Evolutionary conservation across 2,797 vertebrate species (phyloP), one percentile per base, ranked within the genome.

Genomic region (Danio albolineatus): DNA sequence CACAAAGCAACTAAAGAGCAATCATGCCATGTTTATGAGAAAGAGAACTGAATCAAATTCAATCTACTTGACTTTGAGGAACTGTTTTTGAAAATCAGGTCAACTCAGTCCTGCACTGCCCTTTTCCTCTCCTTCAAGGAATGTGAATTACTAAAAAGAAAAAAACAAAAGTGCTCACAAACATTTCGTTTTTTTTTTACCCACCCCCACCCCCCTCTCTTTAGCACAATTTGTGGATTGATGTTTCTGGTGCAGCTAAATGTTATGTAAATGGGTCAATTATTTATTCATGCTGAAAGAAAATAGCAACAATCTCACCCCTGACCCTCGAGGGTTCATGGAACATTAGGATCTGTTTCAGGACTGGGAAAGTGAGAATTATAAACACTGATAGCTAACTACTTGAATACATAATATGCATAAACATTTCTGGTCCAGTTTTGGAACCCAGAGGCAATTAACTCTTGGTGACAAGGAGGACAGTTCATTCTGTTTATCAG

Each of bases 191-290:
- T 14, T 62, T 60, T 14, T 36, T 48, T 28, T 28, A 28, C 28
- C 28, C 28, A 28, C 28, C 28, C 28, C 28, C n/a, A n/a, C n/a
- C n/a, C n/a, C n/a, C n/a, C n/a, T 4, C 48, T 78, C 74, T 62
- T 60, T 39, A 64, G 69, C 7, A 65, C 49, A 72, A 43, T 77
- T 73, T 79, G 41, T 64, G 19, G 56, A 80, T 76, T 85, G 82
- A 85, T 84, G 83, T 85, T 85, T 85, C 74, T 80, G 65, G 85
- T 70, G 48, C 85, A 82, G 79, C 70, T 80, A 76, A 85, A 86
- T 84, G 49, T 70, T 70, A 85, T 86, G 84, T 84, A 86, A 86
- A 85, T 86, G 67, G 83, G 85, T 72, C 84, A 85, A 86, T 86
- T 80, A 86, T 80, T 85, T 84, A 84, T 84, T 82, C 77, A 82